Base-by-base conservation (phyloP, 2,113 vertebrate genomes). In the Holacanthus passer region DNA sequence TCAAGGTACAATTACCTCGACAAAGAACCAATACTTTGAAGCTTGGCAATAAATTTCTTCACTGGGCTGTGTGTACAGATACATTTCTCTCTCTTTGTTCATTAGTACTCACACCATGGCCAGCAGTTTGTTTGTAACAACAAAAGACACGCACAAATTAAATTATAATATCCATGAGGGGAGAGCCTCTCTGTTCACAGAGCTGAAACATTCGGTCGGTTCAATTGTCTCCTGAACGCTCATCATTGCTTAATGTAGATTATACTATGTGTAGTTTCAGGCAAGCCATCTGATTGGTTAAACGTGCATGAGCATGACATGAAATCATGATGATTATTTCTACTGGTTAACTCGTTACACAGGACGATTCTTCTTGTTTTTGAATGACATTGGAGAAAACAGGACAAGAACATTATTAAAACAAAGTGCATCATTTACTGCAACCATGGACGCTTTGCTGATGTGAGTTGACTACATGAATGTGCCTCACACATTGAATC, bases 1-100 rank as follows among this genome's bases (percentile, higher is more conserved):
- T 86, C 58, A 73, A 76, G 56, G 50, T 60, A 78, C 73, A 77
- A 77, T 82, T 87, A 83, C 63, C 63, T 56, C 39, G 27, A 85
- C 63, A 72, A 79, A 86, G 58, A 81, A 75, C 27, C 73, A 70
- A 77, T 39, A 80, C 73, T 58, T 55, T 79, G 63, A 86, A 68
- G 47, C 64, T 31, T 84, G 63, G 52, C 62, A 47, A 70, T 81
- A 67, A 1, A 77, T 86, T 74, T 73, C 55, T 64, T 72, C 56
- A 45, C 43, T 24, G 14, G 71, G 56, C 72, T 75, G 7, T 48
- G 50, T 59, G 32, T 72, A 17, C 17, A 32, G 76, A 83, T 64
- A 47, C 29, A 75, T 78, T 58, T 81, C 45, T 52, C 41, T 79
- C 43, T 66, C 43, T 45, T 74, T 70, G 70, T 48, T 83, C 41